Percentiles rank a stretch among this genome's conserved stretches.
Conservation (phyloP, 1,140 invertebrate genomes). For the Euglossa dilemma region DNA sequence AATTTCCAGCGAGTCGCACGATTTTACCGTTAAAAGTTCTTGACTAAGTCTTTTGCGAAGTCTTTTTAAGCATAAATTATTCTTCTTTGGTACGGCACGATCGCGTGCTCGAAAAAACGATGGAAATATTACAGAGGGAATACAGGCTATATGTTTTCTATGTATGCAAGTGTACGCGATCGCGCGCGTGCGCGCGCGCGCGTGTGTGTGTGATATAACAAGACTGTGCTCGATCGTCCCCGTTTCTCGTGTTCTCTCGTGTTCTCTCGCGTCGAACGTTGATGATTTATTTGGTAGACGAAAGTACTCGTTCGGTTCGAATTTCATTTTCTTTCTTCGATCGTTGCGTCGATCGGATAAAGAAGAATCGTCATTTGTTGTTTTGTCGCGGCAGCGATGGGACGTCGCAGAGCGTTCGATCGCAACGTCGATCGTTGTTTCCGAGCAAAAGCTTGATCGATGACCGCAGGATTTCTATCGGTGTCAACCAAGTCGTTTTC, state of each 20-base stretch:
- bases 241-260: constrained; percentile 37
- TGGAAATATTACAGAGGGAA: constrained; percentile 46
- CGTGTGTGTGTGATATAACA: constrained; percentile 37
- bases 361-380: constrained; percentile 22
- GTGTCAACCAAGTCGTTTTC: background rate
- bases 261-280: constrained; percentile 24
- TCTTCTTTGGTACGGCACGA: constrained; percentile 61
- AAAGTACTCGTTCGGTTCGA: constrained; percentile 10
- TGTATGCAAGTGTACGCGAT: background rate
- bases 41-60: constrained; percentile 78
- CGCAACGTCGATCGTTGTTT: constrained; percentile 32
- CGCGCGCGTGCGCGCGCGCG: constrained; percentile 8
- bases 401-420: constrained; percentile 19
- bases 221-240: constrained; percentile 50
- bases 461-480: background rate
- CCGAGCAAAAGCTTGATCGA: constrained; percentile 5
- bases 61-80: constrained; percentile 80
- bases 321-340: background rate
- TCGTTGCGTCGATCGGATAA: constrained; percentile 14
- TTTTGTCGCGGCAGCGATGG: constrained; percentile 24
- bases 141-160: constrained; percentile 26
- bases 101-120: constrained; percentile 64
- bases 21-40: constrained; percentile 80
- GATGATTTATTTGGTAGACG: constrained; percentile 26
- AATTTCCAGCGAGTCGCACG: constrained; percentile 72